Percentiles rank a stretch among this genome's conserved stretches.
Conservation (phyloP, 2,888 invertebrate species). For the Drosophila leonis region DNA sequence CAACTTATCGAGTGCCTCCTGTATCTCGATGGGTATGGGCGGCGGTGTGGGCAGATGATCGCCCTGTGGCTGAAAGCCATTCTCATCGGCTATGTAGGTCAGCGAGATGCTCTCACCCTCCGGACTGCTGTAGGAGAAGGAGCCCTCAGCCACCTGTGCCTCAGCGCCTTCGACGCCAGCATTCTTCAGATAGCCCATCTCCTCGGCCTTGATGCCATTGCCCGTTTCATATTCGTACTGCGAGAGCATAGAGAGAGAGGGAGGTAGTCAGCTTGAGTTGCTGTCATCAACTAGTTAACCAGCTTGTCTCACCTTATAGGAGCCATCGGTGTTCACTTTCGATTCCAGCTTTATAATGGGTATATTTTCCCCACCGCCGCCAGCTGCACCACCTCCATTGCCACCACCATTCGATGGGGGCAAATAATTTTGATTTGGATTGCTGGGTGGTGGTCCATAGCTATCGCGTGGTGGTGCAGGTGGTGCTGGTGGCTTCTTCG, state of each 20-base stretch:
- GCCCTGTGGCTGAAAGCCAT: slow-evolving; percentile 88
- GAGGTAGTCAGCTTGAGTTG: rapidly evolving
- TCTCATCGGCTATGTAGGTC: slow-evolving; percentile 90
- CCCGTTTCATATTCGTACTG: slow-evolving; percentile 90
- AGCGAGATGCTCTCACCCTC: slow-evolving; percentile 89
- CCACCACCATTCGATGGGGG: slow-evolving; percentile 65
- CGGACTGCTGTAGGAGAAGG: slow-evolving; percentile 90
- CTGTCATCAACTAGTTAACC: neutral
- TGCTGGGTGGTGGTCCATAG: slow-evolving; percentile 51
- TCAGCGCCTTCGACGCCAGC: slow-evolving; percentile 89
- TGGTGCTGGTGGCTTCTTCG: slow-evolving; percentile 23
- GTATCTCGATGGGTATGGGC: slow-evolving; percentile 92
- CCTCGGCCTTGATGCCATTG: slow-evolving; percentile 90
- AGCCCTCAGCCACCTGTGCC: slow-evolving; percentile 89
- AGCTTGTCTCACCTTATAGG: slow-evolving; percentile 79
- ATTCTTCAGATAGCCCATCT: slow-evolving; percentile 90
- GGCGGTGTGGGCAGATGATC: slow-evolving; percentile 93
- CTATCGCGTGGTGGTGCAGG: slow-evolving; percentile 36
- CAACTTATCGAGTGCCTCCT: slow-evolving; percentile 84
- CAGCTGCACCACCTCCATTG: slow-evolving; percentile 47
- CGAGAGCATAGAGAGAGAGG: neutral
- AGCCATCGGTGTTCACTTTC: slow-evolving; percentile 83
- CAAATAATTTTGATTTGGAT: slow-evolving; percentile 58
- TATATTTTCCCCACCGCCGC: slow-evolving; percentile 73
- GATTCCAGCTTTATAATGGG: slow-evolving; percentile 83